phyloP scores from a whole-genome alignment of 23 tunicate genomes.

The Ascidia mentula region DNA sequence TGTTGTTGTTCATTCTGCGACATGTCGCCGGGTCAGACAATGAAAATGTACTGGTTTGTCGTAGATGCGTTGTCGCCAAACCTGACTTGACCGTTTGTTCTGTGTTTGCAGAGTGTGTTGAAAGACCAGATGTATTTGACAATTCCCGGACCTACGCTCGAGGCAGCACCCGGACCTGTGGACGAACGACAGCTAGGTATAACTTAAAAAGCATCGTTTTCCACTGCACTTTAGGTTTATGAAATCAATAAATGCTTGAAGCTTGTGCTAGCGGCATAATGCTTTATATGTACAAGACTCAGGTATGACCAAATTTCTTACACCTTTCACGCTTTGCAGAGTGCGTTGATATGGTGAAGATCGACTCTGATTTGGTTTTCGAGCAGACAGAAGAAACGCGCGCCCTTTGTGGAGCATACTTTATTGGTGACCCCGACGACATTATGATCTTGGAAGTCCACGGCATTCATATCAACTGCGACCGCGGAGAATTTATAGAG shows the following conservation, averaged over 20 bases:
- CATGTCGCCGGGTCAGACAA: no score
- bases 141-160: not conserved
- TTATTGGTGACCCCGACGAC: slow-evolving; percentile 16
- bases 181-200: not conserved
- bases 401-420: slow-evolving; percentile 15
- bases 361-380: slow-evolving; percentile 12
- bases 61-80: no score
- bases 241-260: not conserved
- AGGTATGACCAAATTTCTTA: no score
- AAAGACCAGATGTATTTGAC: not conserved
- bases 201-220: not conserved
- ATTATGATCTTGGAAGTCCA: slow-evolving; percentile 16
- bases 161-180: not conserved
- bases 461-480: not conserved
- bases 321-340: no score
- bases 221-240: not conserved
- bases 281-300: not conserved
- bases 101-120: not conserved
- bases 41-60: no score
- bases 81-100: no score
- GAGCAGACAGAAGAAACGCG: slow-evolving; percentile 13
- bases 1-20: no score
- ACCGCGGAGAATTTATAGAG: slow-evolving; percentile 25
- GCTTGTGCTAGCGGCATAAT: not conserved
- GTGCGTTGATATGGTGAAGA: slow-evolving; percentile 26